Conservation (phyloP, 2,888 invertebrate genomes). For the Coremacera marginata region DNA sequence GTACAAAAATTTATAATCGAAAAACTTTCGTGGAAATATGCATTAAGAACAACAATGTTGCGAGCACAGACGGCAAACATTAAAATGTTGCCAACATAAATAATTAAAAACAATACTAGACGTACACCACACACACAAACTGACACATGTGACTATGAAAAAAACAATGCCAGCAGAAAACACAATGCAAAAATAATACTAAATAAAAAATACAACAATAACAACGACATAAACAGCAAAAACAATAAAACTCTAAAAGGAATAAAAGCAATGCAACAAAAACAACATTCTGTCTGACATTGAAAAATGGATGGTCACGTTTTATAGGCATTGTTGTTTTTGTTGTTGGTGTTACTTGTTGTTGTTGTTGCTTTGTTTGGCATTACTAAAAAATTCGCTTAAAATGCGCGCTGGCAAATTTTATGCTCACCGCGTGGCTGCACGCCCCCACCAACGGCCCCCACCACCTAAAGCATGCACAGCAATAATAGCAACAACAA, state of each 20-base stretch:
- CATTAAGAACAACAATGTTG: neutral
- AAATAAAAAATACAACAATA: conserved; percentile 32
- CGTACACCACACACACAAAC: neutral
- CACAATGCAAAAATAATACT: conserved; percentile 46
- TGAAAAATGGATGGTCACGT: conserved; percentile 70
- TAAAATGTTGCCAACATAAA: conserved; percentile 5
- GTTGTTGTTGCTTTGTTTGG: conserved; percentile 36
- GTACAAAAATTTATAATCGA: neutral
- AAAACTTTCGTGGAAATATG: neutral
- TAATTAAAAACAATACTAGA: conserved; percentile 22
- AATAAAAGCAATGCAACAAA: conserved; percentile 45
- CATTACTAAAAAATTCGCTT: conserved; percentile 31
- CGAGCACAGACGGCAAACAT: neutral
- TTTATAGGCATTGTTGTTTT: conserved; percentile 56
- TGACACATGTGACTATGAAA: conserved; percentile 17
- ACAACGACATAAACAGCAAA: conserved; percentile 32
- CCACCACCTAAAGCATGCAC: neutral
- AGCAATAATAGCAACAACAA: neutral
- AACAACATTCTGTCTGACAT: conserved; percentile 66
- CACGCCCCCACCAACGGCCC: neutral
- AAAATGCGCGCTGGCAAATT: conserved; percentile 22
- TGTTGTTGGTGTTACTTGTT: conserved; percentile 39
- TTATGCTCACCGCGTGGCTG: neutral
- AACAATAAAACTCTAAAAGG: conserved; percentile 38
- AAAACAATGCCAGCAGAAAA: conserved; percentile 41